Conservation (phyloP, 2,888 invertebrate species). For the Rosalia funebris region DNA sequence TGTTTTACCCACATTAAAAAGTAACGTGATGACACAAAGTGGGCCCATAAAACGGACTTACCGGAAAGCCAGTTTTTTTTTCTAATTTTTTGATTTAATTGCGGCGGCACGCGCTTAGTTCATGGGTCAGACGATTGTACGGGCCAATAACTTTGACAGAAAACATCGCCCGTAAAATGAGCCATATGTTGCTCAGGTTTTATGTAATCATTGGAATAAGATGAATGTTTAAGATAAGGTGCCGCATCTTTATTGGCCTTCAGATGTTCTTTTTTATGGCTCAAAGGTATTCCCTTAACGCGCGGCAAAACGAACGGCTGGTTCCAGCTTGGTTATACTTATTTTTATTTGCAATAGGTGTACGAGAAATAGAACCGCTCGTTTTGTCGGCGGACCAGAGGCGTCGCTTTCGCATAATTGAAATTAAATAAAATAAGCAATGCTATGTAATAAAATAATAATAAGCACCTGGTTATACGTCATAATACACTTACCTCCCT, state of each 20-base stretch:
- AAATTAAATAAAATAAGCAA: too few relatives aligned
- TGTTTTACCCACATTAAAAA: too few relatives aligned
- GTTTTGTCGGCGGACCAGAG: too few relatives aligned
- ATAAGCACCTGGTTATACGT: too few relatives aligned
- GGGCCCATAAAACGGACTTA: slow-evolving; percentile 13
- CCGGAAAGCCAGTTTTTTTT: slow-evolving; percentile 30
- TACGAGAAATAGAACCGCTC: too few relatives aligned
- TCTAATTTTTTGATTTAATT: slow-evolving; percentile 50
- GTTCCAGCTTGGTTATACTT: too few relatives aligned
- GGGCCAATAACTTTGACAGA: slow-evolving; percentile 46
- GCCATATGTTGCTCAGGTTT: slow-evolving; percentile 50
- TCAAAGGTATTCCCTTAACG: slow-evolving; percentile 32
- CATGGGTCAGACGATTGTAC: slow-evolving; percentile 44
- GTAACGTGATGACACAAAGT: neutral
- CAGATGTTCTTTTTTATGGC: slow-evolving; percentile 45
- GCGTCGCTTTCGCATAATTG: too few relatives aligned
- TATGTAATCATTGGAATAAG: slow-evolving; percentile 50
- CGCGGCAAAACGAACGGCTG: slow-evolving; percentile 26
- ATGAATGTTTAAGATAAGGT: slow-evolving; percentile 51
- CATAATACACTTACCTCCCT: too few relatives aligned
- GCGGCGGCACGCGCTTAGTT: slow-evolving; percentile 51
- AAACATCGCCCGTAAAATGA: slow-evolving; percentile 41
- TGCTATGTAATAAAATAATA: too few relatives aligned
- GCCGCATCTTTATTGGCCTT: slow-evolving; percentile 50
- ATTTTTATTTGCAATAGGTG: too few relatives aligned